Evolutionary conservation across 2,113 vertebrate genomes (phyloP).

Genomic region (Riparia riparia): DNA sequence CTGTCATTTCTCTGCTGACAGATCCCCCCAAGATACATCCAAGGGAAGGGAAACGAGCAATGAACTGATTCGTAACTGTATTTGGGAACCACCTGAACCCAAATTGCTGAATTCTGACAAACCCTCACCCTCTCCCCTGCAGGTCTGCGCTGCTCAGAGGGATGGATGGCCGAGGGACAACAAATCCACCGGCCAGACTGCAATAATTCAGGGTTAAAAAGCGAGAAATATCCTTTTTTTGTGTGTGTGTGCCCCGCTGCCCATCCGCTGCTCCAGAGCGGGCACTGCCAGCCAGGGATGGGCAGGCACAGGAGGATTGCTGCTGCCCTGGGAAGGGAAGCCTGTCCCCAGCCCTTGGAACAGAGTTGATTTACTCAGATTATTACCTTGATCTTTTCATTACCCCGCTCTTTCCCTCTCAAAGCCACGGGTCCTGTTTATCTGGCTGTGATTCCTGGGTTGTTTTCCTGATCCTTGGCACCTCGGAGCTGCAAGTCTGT

Average conservation of each 20-base stretch:
- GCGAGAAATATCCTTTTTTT: neutral
- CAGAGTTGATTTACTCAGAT: slow-evolving; percentile 9
- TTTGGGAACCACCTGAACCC: neutral
- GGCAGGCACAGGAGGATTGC: neutral
- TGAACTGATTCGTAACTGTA: neutral
- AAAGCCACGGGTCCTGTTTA: slow-evolving; percentile 31
- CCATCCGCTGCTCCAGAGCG: neutral
- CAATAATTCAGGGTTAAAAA: neutral
- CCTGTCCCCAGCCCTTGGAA: neutral
- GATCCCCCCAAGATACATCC: neutral
- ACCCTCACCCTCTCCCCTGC: slow-evolving; percentile 32
- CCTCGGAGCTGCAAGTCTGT: slow-evolving; percentile 36
- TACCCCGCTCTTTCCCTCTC: slow-evolving; percentile 29
- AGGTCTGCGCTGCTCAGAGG: neutral
- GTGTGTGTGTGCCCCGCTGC: neutral
- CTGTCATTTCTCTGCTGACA: neutral
- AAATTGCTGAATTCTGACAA: slow-evolving; percentile 26
- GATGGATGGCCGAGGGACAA: neutral
- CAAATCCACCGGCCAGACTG: neutral
- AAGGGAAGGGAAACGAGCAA: neutral
- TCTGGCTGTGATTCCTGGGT: neutral
- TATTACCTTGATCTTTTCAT: slow-evolving; percentile 54
- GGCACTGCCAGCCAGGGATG: slow-evolving; percentile 2
- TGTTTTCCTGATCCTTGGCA: slow-evolving; percentile 46
- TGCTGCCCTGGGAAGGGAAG: neutral